These are phyloP conservation scores for Hypocryptadius cinnamomeus DNA, from an alignment of 2,113 vertebrate species.

Conservation along the genomic window DNA sequence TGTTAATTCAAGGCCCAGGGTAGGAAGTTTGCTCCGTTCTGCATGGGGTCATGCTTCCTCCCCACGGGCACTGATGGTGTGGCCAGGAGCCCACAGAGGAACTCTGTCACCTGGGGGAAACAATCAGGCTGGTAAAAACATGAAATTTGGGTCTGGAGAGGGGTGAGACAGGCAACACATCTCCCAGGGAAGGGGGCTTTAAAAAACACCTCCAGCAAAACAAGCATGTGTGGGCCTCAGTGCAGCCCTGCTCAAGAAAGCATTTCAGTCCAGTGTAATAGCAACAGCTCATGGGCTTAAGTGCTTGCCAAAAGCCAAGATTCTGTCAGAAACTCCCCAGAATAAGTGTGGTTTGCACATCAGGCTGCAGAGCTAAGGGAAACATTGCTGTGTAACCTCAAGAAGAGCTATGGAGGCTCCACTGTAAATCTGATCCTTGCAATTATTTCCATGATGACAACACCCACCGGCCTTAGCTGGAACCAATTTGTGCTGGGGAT, in stretches of 20 bases:
- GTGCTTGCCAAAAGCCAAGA: neutral
- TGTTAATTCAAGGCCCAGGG: neutral
- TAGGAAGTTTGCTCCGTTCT: neutral
- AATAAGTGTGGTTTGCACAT: neutral
- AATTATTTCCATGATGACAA: neutral
- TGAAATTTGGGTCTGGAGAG: neutral
- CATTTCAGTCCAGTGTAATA: neutral
- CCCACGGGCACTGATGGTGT: rapidly evolving
- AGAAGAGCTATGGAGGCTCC: neutral
- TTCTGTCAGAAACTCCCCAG: neutral
- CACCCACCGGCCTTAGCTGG: neutral
- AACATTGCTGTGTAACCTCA: neutral
- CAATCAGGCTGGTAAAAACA: neutral
- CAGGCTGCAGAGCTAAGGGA: neutral
- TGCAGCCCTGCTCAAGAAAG: neutral
- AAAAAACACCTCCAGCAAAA: neutral
- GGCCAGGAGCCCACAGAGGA: neutral
- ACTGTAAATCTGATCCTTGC: neutral
- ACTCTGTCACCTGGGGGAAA: neutral
- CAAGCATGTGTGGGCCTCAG: neutral
- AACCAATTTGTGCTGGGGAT: neutral
- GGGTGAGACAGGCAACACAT: neutral
- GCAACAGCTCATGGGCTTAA: neutral
- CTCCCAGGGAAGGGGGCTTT: neutral
- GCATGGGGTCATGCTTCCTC: neutral